A percentile compares a stretch with the other conserved stretches of the same genome.
Conservation (phyloP, 2,888 invertebrate genomes). For the Agrenia bidenticulata region DNA sequence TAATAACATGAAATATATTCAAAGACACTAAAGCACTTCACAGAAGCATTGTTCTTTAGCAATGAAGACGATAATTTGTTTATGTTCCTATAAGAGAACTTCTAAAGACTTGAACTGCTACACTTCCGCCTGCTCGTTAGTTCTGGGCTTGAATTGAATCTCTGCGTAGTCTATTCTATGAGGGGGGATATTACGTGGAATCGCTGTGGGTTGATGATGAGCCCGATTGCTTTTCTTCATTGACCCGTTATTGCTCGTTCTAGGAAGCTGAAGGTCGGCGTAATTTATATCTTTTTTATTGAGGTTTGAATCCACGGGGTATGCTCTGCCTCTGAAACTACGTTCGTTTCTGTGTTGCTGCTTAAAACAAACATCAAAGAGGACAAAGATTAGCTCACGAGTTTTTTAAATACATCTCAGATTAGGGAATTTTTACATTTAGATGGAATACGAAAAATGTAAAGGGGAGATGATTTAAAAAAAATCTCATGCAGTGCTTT, state of each 20-base stretch:
- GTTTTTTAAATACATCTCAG: neutral
- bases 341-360: constrained; percentile 52
- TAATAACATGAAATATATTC: no score
- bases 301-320: constrained; percentile 46
- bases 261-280: constrained; percentile 56
- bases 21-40: constrained; percentile 13
- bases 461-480: no score
- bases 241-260: constrained; percentile 55
- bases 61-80: neutral
- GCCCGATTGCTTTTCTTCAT: constrained; percentile 54
- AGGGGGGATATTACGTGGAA: constrained; percentile 46
- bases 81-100: constrained; percentile 4
- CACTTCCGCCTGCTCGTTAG: constrained; percentile 53
- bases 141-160: constrained; percentile 52
- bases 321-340: constrained; percentile 51
- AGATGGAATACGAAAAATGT: no score
- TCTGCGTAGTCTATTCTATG: constrained; percentile 50
- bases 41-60: constrained; percentile 4
- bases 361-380: neutral
- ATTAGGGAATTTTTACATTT: neutral
- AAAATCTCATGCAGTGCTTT: no score
- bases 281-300: constrained; percentile 54
- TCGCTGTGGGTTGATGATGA: constrained; percentile 43
- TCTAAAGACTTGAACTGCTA: constrained; percentile 18
- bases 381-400: neutral